Conservation (phyloP, 1,140 invertebrate species). For the Heliothis virescens region DNA sequence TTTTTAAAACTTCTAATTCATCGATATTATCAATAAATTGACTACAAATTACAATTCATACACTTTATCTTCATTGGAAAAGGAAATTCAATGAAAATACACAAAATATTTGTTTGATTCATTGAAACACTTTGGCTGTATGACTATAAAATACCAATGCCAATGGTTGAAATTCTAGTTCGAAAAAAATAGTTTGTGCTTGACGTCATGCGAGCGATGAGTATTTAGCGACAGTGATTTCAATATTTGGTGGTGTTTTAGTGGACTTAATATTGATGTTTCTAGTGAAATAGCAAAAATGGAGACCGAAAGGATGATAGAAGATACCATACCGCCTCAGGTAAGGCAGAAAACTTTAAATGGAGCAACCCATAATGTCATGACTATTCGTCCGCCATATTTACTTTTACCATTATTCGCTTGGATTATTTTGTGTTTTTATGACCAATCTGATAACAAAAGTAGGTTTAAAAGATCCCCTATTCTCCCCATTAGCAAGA, state of each 20-base stretch:
- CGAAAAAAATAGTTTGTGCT: slow-evolving; percentile 62
- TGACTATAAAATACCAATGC: slow-evolving; percentile 12
- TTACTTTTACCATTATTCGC: slow-evolving; percentile 64
- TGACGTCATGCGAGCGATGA: slow-evolving; percentile 83
- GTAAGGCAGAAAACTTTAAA: slow-evolving; percentile 71
- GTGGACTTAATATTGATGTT: slow-evolving; percentile 80
- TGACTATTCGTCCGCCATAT: slow-evolving; percentile 79
- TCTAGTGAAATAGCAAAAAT: slow-evolving; percentile 83
- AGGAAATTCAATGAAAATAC: background rate
- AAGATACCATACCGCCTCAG: slow-evolving; percentile 81
- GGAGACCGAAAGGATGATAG: slow-evolving; percentile 84
- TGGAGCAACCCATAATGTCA: slow-evolving; percentile 80
- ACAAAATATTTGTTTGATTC: background rate
- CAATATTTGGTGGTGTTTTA: slow-evolving; percentile 72
- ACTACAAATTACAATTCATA: too few species aligned
- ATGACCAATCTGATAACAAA: slow-evolving; percentile 48
- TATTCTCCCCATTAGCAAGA: background rate
- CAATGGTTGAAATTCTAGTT: slow-evolving; percentile 14
- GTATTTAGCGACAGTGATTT: slow-evolving; percentile 78
- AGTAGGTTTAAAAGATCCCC: background rate
- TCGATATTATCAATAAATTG: too few species aligned
- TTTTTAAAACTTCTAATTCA: too few species aligned
- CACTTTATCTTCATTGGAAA: background rate
- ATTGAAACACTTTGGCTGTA: background rate
- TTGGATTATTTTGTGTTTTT: slow-evolving; percentile 67